These are phyloP conservation scores for Bacillus rossius DNA, from an alignment of 1,140 invertebrate genomes.

Conservation along the genomic window DNA sequence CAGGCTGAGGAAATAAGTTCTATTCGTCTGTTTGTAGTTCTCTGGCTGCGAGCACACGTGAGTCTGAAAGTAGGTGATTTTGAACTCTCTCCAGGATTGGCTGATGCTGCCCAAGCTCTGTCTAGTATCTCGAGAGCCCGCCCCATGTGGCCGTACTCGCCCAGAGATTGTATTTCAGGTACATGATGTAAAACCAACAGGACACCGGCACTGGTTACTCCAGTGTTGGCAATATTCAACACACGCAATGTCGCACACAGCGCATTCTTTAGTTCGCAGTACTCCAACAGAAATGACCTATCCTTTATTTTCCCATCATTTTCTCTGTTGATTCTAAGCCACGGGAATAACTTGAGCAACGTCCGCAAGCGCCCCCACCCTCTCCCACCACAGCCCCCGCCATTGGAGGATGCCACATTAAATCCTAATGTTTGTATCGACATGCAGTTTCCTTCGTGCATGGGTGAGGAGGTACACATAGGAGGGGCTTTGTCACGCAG, in stretches of 20 bases:
- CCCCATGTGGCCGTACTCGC: conserved; percentile 44
- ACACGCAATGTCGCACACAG: conserved; percentile 41
- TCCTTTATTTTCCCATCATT: conserved; percentile 4
- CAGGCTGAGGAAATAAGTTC: conserved; percentile 42
- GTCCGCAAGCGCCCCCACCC: conserved; percentile 13
- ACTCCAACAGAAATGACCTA: conserved; percentile 38
- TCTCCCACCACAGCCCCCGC: neutral
- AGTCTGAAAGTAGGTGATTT: conserved; percentile 31
- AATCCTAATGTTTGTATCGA: neutral
- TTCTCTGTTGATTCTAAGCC: conserved; percentile 9
- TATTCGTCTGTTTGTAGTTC: conserved; percentile 37
- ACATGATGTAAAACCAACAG: conserved; percentile 41
- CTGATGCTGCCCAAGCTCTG: conserved; percentile 24
- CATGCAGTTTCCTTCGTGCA: too few species aligned
- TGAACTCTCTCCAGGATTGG: neutral
- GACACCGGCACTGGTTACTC: conserved; percentile 42
- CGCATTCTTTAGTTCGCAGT: conserved; percentile 39
- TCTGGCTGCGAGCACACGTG: conserved; percentile 36
- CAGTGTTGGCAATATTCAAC: conserved; percentile 44
- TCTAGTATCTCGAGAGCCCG: conserved; percentile 43
- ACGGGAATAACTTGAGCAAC: conserved; percentile 11
- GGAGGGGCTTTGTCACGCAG: conserved; percentile 35
- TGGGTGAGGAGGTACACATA: neutral
- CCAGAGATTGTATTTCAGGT: conserved; percentile 41
- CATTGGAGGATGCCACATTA: neutral